Percentiles rank a stretch among this genome's conserved stretches.
phyloP scores from a whole-genome alignment of 2,113 vertebrate species.

The Phylloscopus trochiloides region DNA sequence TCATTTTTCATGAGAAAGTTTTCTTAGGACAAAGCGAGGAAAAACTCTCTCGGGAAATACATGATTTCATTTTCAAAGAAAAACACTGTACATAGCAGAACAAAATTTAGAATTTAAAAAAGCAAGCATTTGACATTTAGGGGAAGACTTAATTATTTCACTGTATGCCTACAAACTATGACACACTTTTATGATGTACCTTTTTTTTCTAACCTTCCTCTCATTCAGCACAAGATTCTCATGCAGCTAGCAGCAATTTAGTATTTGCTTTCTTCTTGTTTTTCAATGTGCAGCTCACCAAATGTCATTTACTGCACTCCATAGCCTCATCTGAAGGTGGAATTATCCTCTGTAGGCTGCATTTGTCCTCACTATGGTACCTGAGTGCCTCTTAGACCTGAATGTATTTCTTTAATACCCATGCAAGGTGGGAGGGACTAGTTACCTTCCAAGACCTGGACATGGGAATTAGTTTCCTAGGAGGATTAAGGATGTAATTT shows the following conservation, averaged over 20 bases:
- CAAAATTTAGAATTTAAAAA: background rate
- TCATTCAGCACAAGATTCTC: background rate
- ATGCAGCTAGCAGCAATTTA: background rate
- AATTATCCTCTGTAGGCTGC: background rate
- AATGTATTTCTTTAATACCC: background rate
- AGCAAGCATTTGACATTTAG: background rate
- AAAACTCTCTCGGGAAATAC: background rate
- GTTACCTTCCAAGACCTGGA: background rate
- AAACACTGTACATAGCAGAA: background rate
- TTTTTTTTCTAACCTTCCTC: background rate
- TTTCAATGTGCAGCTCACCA: background rate
- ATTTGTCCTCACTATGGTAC: background rate
- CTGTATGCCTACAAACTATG: background rate
- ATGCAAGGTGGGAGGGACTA: background rate
- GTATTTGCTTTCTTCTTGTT: background rate
- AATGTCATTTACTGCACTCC: background rate
- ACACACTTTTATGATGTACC: background rate
- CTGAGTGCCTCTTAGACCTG: background rate
- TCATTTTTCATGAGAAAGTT: background rate
- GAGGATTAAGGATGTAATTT: background rate
- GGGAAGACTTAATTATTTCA: background rate
- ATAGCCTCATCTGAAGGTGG: background rate
- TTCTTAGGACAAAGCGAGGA: rapidly evolving
- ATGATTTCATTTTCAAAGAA: background rate
- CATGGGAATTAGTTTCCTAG: background rate